Conservation (phyloP, 2,113 vertebrate genomes). For the Myrmecophaga tridactyla region DNA sequence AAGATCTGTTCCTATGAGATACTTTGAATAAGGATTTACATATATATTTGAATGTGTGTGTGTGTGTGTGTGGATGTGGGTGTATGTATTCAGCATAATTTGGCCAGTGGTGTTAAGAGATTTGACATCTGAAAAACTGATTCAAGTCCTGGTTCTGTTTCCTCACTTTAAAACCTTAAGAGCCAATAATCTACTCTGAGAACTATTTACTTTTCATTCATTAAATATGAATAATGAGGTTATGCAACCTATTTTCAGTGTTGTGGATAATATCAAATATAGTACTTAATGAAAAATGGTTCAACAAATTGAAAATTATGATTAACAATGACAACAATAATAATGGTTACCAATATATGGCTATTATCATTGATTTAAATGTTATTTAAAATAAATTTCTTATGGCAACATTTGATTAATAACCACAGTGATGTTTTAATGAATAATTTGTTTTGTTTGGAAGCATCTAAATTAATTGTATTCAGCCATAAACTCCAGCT, state of each 20-base stretch:
- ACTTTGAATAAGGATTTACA: neutral
- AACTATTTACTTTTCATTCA: neutral
- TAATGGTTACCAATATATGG: neutral
- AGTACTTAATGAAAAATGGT: neutral
- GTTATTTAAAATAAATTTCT: conserved; percentile 25
- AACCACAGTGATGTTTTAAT: conserved; percentile 23
- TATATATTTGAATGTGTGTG: neutral
- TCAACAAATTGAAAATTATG: neutral
- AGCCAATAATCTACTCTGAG: neutral
- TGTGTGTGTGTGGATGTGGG: no score
- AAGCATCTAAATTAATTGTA: conserved; percentile 37
- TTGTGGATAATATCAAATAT: neutral
- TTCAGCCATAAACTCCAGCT: neutral
- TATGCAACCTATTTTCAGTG: neutral
- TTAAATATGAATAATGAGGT: neutral
- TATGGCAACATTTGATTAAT: neutral
- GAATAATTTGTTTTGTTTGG: conserved; percentile 42
- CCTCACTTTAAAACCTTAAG: neutral
- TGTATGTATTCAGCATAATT: neutral
- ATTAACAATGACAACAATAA: neutral
- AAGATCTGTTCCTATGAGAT: neutral
- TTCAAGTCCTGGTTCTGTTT: neutral
- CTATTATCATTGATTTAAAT: neutral
- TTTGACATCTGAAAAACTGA: neutral
- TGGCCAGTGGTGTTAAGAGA: neutral